Percentiles rank a stretch among this genome's conserved stretches.
Evolutionary conservation across 2,797 vertebrate genomes (phyloP).

Genomic region (Aeoliscus strigatus): DNA sequence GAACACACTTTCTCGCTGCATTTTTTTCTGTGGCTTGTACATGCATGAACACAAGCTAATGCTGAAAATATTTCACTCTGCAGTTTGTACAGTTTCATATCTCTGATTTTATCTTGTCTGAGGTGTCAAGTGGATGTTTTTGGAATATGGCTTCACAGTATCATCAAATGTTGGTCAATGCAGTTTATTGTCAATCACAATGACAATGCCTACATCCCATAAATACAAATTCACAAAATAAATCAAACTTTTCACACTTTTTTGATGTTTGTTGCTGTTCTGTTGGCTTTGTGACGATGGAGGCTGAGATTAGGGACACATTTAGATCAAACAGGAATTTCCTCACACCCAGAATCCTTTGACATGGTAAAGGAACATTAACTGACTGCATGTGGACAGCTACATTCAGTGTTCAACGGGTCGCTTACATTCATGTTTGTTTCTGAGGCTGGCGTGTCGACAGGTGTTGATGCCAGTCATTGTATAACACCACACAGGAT

Average conservation of each 20-base stretch:
- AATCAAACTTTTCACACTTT: conserved; percentile 56
- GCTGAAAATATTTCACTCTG: conserved; percentile 10
- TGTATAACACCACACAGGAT: no score
- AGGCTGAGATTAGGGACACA: conserved; percentile 13
- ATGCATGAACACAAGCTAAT: conserved; percentile 19
- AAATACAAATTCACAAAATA: conserved; percentile 65
- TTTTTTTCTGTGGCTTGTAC: conserved; percentile 39
- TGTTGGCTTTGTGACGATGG: conserved; percentile 4
- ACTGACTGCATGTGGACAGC: no score
- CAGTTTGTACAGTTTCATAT: conserved; percentile 1
- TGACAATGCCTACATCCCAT: conserved; percentile 59
- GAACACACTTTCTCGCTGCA: conserved; percentile 7
- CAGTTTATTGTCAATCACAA: conserved; percentile 61
- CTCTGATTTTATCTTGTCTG: not conserved
- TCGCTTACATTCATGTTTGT: no score
- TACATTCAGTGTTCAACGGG: no score
- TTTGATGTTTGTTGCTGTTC: conserved; percentile 24
- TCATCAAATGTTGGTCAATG: conserved; percentile 45
- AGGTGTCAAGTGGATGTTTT: not conserved
- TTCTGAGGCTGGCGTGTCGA: no score
- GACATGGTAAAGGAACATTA: no score
- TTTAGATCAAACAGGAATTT: conserved; percentile 1
- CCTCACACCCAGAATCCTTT: conserved; percentile 1
- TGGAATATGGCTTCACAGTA: not conserved
- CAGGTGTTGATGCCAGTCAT: no score